These are phyloP conservation scores for Campylorhamphus procurvoides DNA, from an alignment of 2,113 vertebrate species.

Conservation along the genomic window DNA sequence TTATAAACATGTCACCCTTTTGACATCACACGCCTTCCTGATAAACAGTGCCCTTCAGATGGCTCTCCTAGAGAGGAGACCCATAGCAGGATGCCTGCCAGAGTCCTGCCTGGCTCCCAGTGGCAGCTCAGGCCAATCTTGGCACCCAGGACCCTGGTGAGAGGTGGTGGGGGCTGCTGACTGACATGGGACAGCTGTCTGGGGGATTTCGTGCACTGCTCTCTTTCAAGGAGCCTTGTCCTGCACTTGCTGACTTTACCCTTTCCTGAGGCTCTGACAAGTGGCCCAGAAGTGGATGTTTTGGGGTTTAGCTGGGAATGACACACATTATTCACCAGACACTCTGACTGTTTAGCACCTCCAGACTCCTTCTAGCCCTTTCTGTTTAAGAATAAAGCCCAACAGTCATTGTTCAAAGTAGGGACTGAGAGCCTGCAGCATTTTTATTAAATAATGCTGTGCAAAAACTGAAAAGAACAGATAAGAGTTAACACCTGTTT, in stretches of 20 bases:
- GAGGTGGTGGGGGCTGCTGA: neutral
- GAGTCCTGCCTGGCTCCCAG: rapidly evolving
- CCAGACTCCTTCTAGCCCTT: constrained; percentile 5
- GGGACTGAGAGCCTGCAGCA: neutral
- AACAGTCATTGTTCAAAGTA: neutral
- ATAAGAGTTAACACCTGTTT: neutral
- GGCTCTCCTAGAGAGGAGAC: neutral
- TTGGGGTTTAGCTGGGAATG: neutral
- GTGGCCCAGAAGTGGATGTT: neutral
- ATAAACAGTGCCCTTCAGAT: neutral
- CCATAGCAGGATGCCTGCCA: neutral
- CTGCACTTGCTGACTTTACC: neutral
- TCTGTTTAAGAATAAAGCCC: constrained; percentile 41
- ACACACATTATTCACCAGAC: neutral
- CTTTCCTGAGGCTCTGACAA: neutral
- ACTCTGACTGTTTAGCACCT: neutral
- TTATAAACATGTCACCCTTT: neutral
- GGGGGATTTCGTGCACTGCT: rapidly evolving
- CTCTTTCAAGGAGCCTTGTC: rapidly evolving
- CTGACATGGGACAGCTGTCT: neutral
- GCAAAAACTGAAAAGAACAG: neutral
- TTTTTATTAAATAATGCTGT: constrained; percentile 1
- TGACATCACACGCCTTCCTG: neutral
- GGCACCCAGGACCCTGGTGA: neutral
- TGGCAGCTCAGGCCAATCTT: neutral